Conservation (phyloP, 2,888 invertebrate genomes). For the Dichetophora obliterata region DNA sequence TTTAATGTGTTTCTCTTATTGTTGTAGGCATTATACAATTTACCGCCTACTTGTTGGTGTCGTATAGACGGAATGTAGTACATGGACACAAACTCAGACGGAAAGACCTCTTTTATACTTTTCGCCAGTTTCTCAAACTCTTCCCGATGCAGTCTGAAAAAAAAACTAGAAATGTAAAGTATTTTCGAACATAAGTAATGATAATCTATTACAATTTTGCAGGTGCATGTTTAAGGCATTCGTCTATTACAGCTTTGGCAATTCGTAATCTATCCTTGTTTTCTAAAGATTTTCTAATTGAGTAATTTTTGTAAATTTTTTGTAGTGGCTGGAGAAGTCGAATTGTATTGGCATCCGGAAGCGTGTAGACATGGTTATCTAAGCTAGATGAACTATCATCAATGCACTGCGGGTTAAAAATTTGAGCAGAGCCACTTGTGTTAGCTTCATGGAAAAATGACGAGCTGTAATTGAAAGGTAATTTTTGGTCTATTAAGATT, state of each 20-base stretch:
- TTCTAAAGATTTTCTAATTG: slow-evolving; percentile 28
- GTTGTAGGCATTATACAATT: slow-evolving; percentile 39
- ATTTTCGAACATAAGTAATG: neutral
- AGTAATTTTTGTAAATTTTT: neutral
- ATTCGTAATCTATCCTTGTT: slow-evolving; percentile 37
- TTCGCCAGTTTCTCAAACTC: slow-evolving; percentile 34
- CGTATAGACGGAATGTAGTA: slow-evolving; percentile 34
- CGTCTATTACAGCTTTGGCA: slow-evolving; percentile 39
- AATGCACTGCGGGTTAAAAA: no score
- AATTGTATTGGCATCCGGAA: no score
- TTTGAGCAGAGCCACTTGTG: no score
- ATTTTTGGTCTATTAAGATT: no score
- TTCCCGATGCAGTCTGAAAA: slow-evolving; percentile 37
- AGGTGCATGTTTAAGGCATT: slow-evolving; percentile 35
- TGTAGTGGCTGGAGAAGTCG: no score
- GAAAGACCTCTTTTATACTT: slow-evolving; percentile 32
- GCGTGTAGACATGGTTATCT: no score
- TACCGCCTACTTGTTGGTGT: slow-evolving; percentile 30
- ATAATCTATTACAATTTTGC: slow-evolving; percentile 21
- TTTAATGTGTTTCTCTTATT: slow-evolving; percentile 33
- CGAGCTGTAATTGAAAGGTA: no score
- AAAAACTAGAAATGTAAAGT: neutral
- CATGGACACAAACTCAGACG: slow-evolving; percentile 23
- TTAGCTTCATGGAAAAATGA: no score
- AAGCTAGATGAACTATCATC: no score